A percentile compares a stretch with the other conserved stretches of the same genome.
These are phyloP conservation scores for Sparus aurata DNA, from an alignment of 2,797 vertebrate genomes.

Conservation along the genomic window DNA sequence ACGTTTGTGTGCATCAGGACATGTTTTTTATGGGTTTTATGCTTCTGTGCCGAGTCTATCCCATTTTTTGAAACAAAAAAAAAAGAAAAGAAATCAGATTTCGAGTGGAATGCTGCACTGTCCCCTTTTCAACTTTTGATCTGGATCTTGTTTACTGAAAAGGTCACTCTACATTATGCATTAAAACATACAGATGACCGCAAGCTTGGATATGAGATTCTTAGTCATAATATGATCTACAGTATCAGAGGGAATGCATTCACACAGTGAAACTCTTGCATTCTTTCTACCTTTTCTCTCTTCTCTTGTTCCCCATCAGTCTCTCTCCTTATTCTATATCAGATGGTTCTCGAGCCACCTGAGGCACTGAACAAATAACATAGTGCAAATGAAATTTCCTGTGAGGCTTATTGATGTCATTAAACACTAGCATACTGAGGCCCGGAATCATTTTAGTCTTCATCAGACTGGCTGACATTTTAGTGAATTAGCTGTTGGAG, in stretches of 20 bases:
- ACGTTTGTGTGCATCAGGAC: neutral
- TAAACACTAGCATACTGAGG: conserved; percentile 88
- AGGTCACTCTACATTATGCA: conserved; percentile 29
- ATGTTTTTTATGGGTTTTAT: conserved; percentile 25
- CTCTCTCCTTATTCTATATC: conserved; percentile 67
- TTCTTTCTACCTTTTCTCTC: conserved; percentile 40
- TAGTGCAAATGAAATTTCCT: conserved; percentile 89
- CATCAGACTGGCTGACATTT: conserved; percentile 89
- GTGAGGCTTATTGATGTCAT: conserved; percentile 90
- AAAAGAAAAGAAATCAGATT: neutral
- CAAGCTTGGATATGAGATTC: conserved; percentile 43
- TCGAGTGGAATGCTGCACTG: neutral
- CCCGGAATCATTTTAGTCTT: conserved; percentile 89
- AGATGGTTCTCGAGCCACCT: conserved; percentile 77
- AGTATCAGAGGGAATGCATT: conserved; percentile 36
- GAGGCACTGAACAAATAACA: conserved; percentile 87
- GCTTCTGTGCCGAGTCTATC: conserved; percentile 2
- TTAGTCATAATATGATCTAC: conserved; percentile 36
- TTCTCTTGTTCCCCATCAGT: conserved; percentile 46
- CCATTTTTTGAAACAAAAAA: neutral
- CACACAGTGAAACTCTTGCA: conserved; percentile 28
- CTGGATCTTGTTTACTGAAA: conserved; percentile 19
- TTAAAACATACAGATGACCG: conserved; percentile 31
- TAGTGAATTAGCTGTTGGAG: conserved; percentile 87
- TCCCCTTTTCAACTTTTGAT: conserved; percentile 26